Evolutionary conservation across 2,888 invertebrate species (phyloP).

Genomic region (Morpho achilles): DNA sequence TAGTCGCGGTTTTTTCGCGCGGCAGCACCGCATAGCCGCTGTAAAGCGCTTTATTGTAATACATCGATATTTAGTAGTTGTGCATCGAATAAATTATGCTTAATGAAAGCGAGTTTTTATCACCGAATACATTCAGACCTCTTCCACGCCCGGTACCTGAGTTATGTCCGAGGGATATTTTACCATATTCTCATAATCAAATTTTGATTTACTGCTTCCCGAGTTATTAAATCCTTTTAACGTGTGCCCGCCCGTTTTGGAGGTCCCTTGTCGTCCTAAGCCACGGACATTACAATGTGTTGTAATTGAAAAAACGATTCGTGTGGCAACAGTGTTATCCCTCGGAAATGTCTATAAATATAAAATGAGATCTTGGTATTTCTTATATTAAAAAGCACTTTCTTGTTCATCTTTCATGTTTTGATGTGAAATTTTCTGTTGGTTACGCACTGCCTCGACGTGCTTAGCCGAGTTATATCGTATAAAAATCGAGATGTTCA

Average conservation of each 20-base stretch:
- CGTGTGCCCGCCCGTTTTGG: slow-evolving; percentile 37
- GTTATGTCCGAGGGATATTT: slow-evolving; percentile 51
- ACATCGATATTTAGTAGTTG: slow-evolving; percentile 62
- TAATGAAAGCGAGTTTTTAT: slow-evolving; percentile 51
- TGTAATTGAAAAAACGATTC: slow-evolving; percentile 37
- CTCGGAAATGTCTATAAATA: slow-evolving; percentile 11
- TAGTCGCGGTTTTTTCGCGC: slow-evolving; percentile 40
- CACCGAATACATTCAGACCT: slow-evolving; percentile 52
- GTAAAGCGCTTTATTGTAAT: slow-evolving; percentile 63
- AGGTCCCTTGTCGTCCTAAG: slow-evolving; percentile 21
- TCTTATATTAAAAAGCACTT: not conserved
- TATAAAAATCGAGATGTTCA: too few species aligned
- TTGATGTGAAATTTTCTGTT: too few species aligned
- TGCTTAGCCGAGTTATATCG: too few species aligned
- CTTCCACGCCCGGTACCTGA: slow-evolving; percentile 47
- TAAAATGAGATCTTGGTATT: slow-evolving; percentile 1
- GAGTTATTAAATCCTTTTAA: slow-evolving; percentile 58
- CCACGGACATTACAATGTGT: slow-evolving; percentile 43
- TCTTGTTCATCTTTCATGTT: too few species aligned
- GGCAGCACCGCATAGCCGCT: slow-evolving; percentile 43
- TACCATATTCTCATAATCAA: slow-evolving; percentile 59
- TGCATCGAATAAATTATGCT: slow-evolving; percentile 54
- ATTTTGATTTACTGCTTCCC: slow-evolving; percentile 62
- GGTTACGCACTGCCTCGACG: too few species aligned
- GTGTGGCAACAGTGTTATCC: slow-evolving; percentile 1